A percentile compares a stretch with the other conserved stretches of the same genome.
Conservation (phyloP, 2,113 vertebrate genomes). For the Illadopsis cleaveri region DNA sequence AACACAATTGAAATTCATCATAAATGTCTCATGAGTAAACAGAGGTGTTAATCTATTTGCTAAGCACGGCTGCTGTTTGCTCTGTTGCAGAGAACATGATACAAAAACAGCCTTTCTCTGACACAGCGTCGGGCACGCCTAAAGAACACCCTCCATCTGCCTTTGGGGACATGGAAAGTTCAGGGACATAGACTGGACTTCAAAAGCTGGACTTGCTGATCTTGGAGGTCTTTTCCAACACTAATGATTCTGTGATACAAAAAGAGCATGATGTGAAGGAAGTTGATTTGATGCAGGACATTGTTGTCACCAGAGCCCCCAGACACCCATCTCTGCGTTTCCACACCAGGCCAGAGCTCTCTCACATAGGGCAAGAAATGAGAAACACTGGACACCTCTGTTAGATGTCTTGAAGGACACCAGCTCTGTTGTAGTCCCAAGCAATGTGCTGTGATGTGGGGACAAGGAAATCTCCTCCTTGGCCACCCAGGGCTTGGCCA, state of each 20-base stretch:
- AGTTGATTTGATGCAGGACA: not conserved
- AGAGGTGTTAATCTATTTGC: conserved; percentile 7
- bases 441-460: not conserved
- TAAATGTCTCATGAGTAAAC: conserved; percentile 42
- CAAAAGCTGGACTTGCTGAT: not conserved
- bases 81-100: not conserved
- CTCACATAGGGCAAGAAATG: too few species aligned
- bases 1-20: conserved; percentile 14
- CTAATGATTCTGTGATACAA: not conserved
- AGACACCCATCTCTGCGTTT: not conserved
- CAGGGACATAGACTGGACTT: not conserved
- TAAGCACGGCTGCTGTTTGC: not conserved
- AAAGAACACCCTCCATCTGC: not conserved
- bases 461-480: not conserved
- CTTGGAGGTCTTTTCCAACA: not conserved
- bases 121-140: accelerated
- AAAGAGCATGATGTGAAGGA: not conserved
- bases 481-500: not conserved
- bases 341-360: not conserved
- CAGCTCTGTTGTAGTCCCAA: not conserved
- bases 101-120: not conserved
- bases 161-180: not conserved
- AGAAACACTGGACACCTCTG: not conserved
- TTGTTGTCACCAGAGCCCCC: not conserved
- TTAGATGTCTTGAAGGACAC: not conserved